Percentiles rank a stretch among this genome's conserved stretches.
phyloP scores from a whole-genome alignment of 35 echinoderm and acorn worm genomes.

The Diadema setosum region DNA sequence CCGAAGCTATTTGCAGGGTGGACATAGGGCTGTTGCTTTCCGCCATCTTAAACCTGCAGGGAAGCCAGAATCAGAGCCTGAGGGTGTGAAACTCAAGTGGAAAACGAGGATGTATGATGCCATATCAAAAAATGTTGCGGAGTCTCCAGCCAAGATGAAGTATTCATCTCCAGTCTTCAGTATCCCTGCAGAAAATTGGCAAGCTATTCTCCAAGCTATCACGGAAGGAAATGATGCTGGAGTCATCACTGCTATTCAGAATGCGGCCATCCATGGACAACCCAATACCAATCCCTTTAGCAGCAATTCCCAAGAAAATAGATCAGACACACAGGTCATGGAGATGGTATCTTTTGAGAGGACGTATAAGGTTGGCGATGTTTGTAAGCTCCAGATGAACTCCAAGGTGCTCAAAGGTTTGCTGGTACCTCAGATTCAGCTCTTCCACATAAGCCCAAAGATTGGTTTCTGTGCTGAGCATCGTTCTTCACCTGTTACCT shows the following conservation, averaged over 20 bases:
- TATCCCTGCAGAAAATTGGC: background rate
- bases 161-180: background rate
- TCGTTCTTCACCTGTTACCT: constrained; percentile 36
- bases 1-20: constrained; percentile 9
- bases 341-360: background rate
- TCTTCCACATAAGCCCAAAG: constrained; percentile 45
- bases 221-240: background rate
- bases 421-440: constrained; percentile 49
- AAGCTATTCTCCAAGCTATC: background rate
- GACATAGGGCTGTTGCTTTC: background rate
- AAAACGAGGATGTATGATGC: constrained; percentile 52
- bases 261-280: background rate
- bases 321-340: background rate
- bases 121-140: background rate
- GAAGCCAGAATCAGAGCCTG: constrained; percentile 29
- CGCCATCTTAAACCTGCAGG: constrained; percentile 11
- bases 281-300: background rate
- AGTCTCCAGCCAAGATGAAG: background rate
- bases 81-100: constrained; percentile 46
- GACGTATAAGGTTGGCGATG: constrained; percentile 36
- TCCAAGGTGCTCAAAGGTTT: constrained; percentile 39
- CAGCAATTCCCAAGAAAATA: background rate
- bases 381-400: constrained; percentile 56
- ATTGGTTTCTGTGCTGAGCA: constrained; percentile 76
- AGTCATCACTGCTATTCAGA: background rate